Conservation (phyloP, 2,113 vertebrate species). For the Lynx canadensis region DNA sequence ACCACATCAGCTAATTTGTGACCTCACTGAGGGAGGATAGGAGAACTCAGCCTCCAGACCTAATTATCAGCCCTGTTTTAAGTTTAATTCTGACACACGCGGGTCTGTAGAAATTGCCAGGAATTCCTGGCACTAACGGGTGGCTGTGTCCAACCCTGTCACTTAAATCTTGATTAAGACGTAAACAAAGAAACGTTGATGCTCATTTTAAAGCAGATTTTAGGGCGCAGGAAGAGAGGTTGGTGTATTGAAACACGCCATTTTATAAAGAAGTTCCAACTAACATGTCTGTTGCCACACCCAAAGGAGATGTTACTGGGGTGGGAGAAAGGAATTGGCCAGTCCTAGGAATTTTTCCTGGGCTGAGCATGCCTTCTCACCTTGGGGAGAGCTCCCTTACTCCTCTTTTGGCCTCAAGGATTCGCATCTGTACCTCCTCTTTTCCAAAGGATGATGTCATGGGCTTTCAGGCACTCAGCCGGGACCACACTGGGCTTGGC, state of each 20-base stretch:
- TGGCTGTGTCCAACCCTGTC: not conserved
- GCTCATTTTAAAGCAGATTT: not conserved
- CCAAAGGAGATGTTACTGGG: not conserved
- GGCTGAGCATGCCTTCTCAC: not conserved
- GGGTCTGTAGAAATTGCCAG: not conserved
- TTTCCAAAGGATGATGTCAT: constrained; percentile 62
- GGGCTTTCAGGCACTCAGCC: not conserved
- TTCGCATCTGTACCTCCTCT: constrained; percentile 48
- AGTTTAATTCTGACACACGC: not conserved
- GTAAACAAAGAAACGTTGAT: not conserved
- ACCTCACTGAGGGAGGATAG: not conserved
- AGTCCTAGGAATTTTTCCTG: not conserved
- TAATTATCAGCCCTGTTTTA: not conserved
- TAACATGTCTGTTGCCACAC: not conserved
- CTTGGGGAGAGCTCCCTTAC: not conserved
- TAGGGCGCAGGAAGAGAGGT: not conserved
- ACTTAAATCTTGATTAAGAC: not conserved
- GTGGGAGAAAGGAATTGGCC: not conserved
- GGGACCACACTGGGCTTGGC: not conserved
- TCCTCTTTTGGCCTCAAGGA: not conserved
- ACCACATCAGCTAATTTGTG: not conserved
- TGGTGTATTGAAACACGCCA: not conserved
- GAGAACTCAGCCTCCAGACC: not conserved
- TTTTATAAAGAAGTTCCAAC: not conserved
- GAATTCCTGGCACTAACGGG: too few relatives aligned